Base-by-base conservation (phyloP, 1,140 invertebrate genomes). In the Sminthurinus signatus region DNA sequence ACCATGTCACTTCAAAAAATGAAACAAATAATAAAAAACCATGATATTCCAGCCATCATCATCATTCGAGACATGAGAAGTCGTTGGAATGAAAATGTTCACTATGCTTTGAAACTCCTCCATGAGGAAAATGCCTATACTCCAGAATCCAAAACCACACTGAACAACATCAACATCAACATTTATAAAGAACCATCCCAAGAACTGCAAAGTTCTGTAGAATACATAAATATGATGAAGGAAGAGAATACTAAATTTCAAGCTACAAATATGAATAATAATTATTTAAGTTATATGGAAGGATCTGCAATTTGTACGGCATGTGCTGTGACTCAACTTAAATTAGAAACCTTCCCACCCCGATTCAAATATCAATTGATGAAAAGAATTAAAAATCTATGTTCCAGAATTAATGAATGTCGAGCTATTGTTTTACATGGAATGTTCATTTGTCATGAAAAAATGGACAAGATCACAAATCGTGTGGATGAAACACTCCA, bases 291-390 rank as follows among this genome's bases (percentile, higher is more conserved):
- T 25, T 3, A 42, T 19, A 42, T 21, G 8, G 54, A 56, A 42
- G 54, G 12, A 27, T 19, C 32, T 12, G 3, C 54, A 36, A 56
- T 42, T 39, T 23, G 10, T 17, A n/a, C 39, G 5, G 54, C 54
- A 4, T 21, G 4, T 42, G 54, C 28, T 36, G 31, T 56, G 5
- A 56, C 36, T n/a, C 54, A 56, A 56, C 32, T 56, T 4, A 23
- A 36, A 10, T 21, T 56, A 12, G 54, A 56, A 19, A 23, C 17
- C 2, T 42, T 39, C 28, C 54, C 54, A 2, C 10, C 10, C 10
- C 12, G 19, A 4, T 42, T 19, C 19, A 42, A 23, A 39, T 4
- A 10, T 8, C 19, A 36, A 12, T 15, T 56, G 8, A 12, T 56
- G 29, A 56, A 56, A 23, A 56, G 39, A 42, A 3, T 56, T 3